A percentile compares a stretch with the other conserved stretches of the same genome.
Evolutionary conservation across 2,797 vertebrate species (phyloP).

Genomic region (Lerista edwardsae): DNA sequence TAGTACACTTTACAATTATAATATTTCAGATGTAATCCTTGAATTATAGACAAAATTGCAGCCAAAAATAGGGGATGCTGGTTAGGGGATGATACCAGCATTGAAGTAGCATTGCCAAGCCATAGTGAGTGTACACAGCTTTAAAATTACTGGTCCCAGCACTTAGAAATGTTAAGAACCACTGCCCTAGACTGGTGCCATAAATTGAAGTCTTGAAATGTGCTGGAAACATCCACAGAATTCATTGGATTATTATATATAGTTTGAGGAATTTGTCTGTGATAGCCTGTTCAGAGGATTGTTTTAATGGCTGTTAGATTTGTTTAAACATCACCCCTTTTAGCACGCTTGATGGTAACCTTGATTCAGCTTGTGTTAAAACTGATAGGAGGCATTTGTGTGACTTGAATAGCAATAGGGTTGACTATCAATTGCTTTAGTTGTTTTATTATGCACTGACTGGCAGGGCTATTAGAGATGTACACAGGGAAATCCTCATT

Average conservation of each 20-base stretch:
- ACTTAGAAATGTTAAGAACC: conserved; percentile 1
- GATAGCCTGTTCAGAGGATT: neutral
- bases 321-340: neutral
- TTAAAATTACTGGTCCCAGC: neutral
- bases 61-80: neutral
- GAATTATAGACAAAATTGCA: neutral
- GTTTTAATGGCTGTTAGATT: neutral
- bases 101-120: neutral
- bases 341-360: conserved; percentile 2
- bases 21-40: neutral
- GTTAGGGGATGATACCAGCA: neutral
- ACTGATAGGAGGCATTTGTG: conserved; percentile 6
- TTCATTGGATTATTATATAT: conserved; percentile 3
- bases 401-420: conserved; percentile 15
- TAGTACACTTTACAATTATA: neutral
- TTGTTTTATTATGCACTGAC: conserved; percentile 1
- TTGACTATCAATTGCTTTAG: conserved; percentile 12
- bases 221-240: neutral
- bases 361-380: conserved; percentile 1
- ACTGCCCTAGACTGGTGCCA: neutral
- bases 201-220: neutral
- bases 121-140: neutral
- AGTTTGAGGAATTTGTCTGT: neutral
- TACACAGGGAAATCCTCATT: neutral
- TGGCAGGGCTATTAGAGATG: conserved; percentile 23